phyloP scores from a whole-genome alignment of 2,797 vertebrate genomes.

The Ptychadena robeensis region DNA sequence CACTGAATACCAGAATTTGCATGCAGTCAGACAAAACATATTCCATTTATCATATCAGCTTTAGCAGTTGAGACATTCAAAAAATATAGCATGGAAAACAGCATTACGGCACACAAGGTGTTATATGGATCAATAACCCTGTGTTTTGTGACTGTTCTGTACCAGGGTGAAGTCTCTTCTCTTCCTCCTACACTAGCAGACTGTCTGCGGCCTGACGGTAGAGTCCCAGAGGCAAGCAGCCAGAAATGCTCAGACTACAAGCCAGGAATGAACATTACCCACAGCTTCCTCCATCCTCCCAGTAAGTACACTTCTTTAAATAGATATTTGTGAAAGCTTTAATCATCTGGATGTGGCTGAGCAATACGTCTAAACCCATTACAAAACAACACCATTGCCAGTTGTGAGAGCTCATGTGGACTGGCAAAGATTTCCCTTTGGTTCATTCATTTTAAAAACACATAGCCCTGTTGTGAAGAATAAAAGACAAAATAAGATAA shows the following conservation, averaged over 20 bases:
- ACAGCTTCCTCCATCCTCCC: conserved; percentile 89
- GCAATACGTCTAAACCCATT: conserved; percentile 73
- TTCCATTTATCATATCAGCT: conserved; percentile 43
- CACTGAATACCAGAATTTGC: neutral
- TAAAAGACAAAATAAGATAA: neutral
- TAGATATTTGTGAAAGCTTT: conserved; percentile 74
- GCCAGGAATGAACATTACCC: conserved; percentile 75
- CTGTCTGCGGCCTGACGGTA: conserved; percentile 90
- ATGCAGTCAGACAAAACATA: neutral
- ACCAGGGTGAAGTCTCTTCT: conserved; percentile 74
- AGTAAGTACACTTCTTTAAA: conserved; percentile 83
- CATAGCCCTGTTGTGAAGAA: conserved; percentile 4
- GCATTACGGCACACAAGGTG: conserved; percentile 67
- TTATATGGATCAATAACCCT: conserved; percentile 70
- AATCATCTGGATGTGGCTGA: conserved; percentile 79
- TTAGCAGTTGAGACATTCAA: conserved; percentile 74
- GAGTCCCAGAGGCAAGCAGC: conserved; percentile 79
- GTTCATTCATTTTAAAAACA: conserved; percentile 29
- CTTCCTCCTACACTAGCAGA: conserved; percentile 76
- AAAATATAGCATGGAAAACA: conserved; percentile 70
- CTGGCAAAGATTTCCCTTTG: conserved; percentile 15
- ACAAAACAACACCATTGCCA: conserved; percentile 69
- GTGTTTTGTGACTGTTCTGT: conserved; percentile 62
- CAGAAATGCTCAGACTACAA: conserved; percentile 84
- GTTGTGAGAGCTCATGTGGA: conserved; percentile 61